Percentiles rank a stretch among this genome's conserved stretches.
Conservation (phyloP, 2,888 invertebrate genomes). For the Cryptocephalus primarius region DNA sequence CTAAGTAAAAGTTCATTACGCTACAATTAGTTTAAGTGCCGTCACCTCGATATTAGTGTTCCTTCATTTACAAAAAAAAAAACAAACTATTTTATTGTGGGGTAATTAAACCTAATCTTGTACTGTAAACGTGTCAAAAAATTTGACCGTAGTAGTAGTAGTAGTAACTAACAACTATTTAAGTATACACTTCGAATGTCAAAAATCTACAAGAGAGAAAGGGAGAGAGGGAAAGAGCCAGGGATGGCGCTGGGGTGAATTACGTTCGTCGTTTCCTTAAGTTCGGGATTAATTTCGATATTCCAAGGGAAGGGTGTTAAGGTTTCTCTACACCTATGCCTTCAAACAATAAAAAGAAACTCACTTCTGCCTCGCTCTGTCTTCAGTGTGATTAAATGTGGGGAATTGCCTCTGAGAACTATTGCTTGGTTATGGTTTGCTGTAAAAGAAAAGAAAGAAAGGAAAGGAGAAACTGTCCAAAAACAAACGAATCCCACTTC, state of each 20-base stretch:
- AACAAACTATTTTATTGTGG: slow-evolving; percentile 26
- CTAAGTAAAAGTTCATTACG: slow-evolving; percentile 31
- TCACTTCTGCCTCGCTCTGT: slow-evolving; percentile 12
- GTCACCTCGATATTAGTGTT: slow-evolving; percentile 37
- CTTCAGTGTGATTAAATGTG: slow-evolving; percentile 38
- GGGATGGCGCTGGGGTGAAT: too few species aligned
- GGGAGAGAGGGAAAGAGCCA: too few species aligned
- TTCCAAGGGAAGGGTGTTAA: too few species aligned
- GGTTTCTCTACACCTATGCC: not conserved
- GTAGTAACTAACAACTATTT: slow-evolving; percentile 26
- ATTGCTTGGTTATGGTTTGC: slow-evolving; percentile 34
- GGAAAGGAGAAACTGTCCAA: slow-evolving; percentile 13
- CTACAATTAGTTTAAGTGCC: slow-evolving; percentile 37
- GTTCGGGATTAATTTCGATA: too few species aligned
- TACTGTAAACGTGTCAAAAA: slow-evolving; percentile 32
- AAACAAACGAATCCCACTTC: slow-evolving; percentile 28
- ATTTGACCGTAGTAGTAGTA: slow-evolving; percentile 19
- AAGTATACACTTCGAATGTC: slow-evolving; percentile 30
- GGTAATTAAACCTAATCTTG: slow-evolving; percentile 32
- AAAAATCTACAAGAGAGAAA: slow-evolving; percentile 18
- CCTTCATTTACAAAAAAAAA: slow-evolving; percentile 32
- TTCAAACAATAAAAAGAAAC: slow-evolving; percentile 1
- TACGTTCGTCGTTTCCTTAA: slow-evolving; percentile 5
- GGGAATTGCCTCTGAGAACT: slow-evolving; percentile 31
- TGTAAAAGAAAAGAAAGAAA: slow-evolving; percentile 16